A percentile compares a stretch with the other conserved stretches of the same genome.
These are phyloP conservation scores for Taenioides sp. DNA, from an alignment of 2,797 vertebrate genomes.

Conservation along the genomic window DNA sequence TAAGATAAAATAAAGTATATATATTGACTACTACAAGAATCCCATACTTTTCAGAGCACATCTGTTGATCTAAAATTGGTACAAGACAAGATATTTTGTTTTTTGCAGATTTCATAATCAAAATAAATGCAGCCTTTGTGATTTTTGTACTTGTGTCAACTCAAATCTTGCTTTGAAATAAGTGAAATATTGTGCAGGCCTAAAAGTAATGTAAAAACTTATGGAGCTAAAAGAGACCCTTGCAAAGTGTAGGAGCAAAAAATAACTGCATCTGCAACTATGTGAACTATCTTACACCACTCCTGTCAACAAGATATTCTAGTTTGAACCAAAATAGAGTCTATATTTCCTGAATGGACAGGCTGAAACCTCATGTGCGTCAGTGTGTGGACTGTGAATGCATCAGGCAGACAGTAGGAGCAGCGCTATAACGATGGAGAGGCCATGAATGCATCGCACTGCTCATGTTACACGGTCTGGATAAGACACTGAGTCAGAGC, in stretches of 20 bases:
- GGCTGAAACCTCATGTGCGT: slow-evolving; percentile 16
- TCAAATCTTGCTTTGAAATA: too few relatives aligned
- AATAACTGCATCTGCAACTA: not conserved
- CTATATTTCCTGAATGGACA: slow-evolving; percentile 1
- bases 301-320: not conserved
- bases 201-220: too few relatives aligned
- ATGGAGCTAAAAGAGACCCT: too few relatives aligned
- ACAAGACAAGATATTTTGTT: too few relatives aligned
- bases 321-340: not conserved
- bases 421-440: slow-evolving; percentile 10
- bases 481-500: slow-evolving; percentile 37
- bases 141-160: too few relatives aligned
- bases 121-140: too few relatives aligned
- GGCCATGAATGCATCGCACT: slow-evolving; percentile 23
- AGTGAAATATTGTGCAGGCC: too few relatives aligned
- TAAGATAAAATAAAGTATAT: too few relatives aligned
- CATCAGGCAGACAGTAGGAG: not conserved
- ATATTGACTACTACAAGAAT: too few relatives aligned
- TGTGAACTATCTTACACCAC: not conserved
- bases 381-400: slow-evolving; percentile 16
- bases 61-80: too few relatives aligned
- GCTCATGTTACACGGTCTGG: slow-evolving; percentile 39
- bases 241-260: not conserved
- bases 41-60: too few relatives aligned
- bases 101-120: too few relatives aligned